A percentile compares a stretch with the other conserved stretches of the same genome.
Evolutionary conservation across 1,140 invertebrate species (phyloP).

Genomic region (Rhopalosiphum padi): DNA sequence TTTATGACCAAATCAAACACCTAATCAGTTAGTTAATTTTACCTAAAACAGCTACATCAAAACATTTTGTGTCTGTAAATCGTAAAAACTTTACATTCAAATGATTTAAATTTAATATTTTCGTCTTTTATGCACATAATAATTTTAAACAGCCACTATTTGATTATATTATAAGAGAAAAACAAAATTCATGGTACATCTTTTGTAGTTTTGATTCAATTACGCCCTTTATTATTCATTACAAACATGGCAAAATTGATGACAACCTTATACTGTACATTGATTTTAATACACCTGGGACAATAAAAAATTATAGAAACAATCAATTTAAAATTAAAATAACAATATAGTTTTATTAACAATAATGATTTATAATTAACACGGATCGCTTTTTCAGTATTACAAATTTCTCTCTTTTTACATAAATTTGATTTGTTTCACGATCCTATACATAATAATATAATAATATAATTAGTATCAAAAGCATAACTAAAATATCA

Average conservation of each 20-base stretch:
- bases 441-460: background rate
- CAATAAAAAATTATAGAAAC: background rate
- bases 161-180: background rate
- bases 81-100: background rate
- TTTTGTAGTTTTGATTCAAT: background rate
- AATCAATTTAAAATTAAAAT: background rate
- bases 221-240: background rate
- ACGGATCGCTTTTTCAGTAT: background rate
- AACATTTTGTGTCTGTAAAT: background rate
- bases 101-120: background rate
- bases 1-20: background rate
- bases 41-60: background rate
- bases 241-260: background rate
- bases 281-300: background rate
- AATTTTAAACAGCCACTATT: background rate
- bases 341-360: background rate
- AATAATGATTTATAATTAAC: constrained; percentile 3
- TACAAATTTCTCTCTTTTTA: constrained; percentile 15
- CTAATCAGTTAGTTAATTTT: background rate
- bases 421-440: background rate
- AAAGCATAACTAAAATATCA: background rate
- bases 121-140: background rate
- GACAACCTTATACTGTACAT: background rate
- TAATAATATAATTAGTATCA: background rate
- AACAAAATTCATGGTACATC: background rate